A percentile compares a stretch with the other conserved stretches of the same genome.
Evolutionary conservation across 2,797 vertebrate species (phyloP).

Genomic region (Pristis pectinata): DNA sequence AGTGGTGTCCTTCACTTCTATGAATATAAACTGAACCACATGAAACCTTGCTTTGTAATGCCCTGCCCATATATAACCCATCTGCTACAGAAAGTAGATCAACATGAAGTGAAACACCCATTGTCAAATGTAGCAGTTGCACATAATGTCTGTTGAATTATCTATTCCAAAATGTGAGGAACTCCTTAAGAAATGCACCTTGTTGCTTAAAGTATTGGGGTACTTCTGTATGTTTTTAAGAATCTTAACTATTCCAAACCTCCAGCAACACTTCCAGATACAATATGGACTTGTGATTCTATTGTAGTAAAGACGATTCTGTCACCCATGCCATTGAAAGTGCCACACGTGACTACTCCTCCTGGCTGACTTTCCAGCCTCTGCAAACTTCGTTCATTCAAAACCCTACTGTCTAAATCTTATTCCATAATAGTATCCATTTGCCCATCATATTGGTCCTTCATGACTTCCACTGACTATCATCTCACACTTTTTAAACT

Average conservation of each 20-base stretch:
- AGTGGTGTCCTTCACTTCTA: neutral
- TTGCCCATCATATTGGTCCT: neutral
- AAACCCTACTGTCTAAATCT: neutral
- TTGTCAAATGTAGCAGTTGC: neutral
- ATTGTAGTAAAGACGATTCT: neutral
- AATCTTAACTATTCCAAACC: neutral
- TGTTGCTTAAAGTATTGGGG: neutral
- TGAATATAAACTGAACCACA: neutral
- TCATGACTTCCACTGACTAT: neutral
- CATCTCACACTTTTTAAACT: neutral
- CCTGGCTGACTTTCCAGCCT: neutral
- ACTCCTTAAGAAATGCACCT: neutral
- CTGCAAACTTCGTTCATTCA: neutral
- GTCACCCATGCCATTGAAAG: neutral
- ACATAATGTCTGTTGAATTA: neutral
- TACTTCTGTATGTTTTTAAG: neutral
- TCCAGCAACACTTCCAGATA: neutral
- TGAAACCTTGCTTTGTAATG: neutral
- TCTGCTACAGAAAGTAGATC: neutral
- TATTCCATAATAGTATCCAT: neutral
- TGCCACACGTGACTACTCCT: neutral
- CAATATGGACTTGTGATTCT: neutral
- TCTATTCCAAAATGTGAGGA: neutral
- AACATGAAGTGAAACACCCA: neutral
- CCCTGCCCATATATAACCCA: neutral